Evolutionary conservation across 2,888 invertebrate species (phyloP), one percentile per base, ranked within the genome.

Genomic region (Oxytorus armatus): DNA sequence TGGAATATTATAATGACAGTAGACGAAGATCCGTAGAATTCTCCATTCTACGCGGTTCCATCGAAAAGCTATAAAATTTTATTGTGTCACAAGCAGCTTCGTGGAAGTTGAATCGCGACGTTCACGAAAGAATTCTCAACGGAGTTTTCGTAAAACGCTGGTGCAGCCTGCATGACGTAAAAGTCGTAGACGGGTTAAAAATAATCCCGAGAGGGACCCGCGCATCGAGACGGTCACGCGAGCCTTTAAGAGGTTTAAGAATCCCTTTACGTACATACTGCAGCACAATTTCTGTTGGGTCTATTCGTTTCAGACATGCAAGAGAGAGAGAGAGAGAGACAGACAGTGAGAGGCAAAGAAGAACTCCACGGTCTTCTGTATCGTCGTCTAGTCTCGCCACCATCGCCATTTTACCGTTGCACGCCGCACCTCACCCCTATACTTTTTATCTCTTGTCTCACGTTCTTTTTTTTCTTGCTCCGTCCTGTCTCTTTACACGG

Each of bases 241-340:
- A 70, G 47, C 72, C 47, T 75, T 76, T 78, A 76, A 55, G 65
- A 78, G 70, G 59, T 57, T 75, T 81, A 72, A 72, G 68, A 75
- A 78, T 74, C 77, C 73, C 66, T 77, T 55, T 74, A 65, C 47
- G 66, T 39, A 69, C 36, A 70, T n/a, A n/a, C 39, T 68, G 51
- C 44, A 23, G 23, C 25, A 61, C 75, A 68, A 61, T 78, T 68
- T 69, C 39, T 59, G 51, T 39, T 68, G 25, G 33, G 36, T 65
- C 36, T 77, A 25, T 44, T 21, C 10, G 53, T 14, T 53, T 25
- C 57, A 39, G 39, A 59, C 57, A 59, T 18, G 39, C 39, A 39
- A 39, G 16, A 14, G 23, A 3, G 23, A 10, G 10, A 10, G 0
- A 23, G 4, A 23, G 21, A n/a, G n/a, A n/a, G n/a, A n/a, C n/a